phyloP scores from a whole-genome alignment of 1,140 invertebrate genomes.

The Plectrocnemia conspersa region DNA sequence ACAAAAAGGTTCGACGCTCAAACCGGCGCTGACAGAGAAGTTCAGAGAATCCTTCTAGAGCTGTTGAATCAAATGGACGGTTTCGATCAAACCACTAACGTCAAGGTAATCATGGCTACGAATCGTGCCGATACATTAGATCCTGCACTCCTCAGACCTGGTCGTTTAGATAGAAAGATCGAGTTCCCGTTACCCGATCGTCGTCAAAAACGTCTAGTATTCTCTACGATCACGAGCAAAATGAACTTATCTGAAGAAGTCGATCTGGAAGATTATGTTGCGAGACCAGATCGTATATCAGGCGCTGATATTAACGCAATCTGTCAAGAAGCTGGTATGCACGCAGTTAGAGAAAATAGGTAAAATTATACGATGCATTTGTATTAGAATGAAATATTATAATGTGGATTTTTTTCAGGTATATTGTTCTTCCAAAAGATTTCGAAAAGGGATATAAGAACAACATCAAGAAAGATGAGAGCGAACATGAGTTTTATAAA shows the following conservation, averaged over 20 bases:
- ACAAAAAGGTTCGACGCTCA: slow-evolving; percentile 98
- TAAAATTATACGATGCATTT: slow-evolving; percentile 27
- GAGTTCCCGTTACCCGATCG: slow-evolving; percentile 98
- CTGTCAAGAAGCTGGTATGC: slow-evolving; percentile 95
- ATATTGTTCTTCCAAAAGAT: slow-evolving; percentile 97
- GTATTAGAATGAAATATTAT: slow-evolving; percentile 2
- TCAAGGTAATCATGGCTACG: slow-evolving; percentile 99
- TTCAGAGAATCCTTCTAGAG: slow-evolving; percentile 96
- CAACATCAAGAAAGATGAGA: slow-evolving; percentile 99
- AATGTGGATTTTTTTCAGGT: slow-evolving; percentile 54
- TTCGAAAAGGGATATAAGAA: slow-evolving; percentile 99
- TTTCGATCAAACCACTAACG: slow-evolving; percentile 99
- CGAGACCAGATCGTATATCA: slow-evolving; percentile 95
- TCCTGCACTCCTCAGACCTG: slow-evolving; percentile 93
- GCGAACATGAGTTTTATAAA: slow-evolving; percentile 99
- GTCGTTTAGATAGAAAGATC: slow-evolving; percentile 97
- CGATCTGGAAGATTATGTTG: slow-evolving; percentile 98
- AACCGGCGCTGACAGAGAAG: slow-evolving; percentile 98
- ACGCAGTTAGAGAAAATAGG: slow-evolving; percentile 96
- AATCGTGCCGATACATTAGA: slow-evolving; percentile 98
- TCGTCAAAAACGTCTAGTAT: slow-evolving; percentile 95
- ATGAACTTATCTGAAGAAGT: slow-evolving; percentile 99
- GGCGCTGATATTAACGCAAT: slow-evolving; percentile 99
- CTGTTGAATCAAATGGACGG: slow-evolving; percentile 99
- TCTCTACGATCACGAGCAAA: slow-evolving; percentile 95